A percentile compares a stretch with the other conserved stretches of the same genome.
phyloP scores from a whole-genome alignment of 2,888 invertebrate genomes.

The Dorcus hopei region DNA sequence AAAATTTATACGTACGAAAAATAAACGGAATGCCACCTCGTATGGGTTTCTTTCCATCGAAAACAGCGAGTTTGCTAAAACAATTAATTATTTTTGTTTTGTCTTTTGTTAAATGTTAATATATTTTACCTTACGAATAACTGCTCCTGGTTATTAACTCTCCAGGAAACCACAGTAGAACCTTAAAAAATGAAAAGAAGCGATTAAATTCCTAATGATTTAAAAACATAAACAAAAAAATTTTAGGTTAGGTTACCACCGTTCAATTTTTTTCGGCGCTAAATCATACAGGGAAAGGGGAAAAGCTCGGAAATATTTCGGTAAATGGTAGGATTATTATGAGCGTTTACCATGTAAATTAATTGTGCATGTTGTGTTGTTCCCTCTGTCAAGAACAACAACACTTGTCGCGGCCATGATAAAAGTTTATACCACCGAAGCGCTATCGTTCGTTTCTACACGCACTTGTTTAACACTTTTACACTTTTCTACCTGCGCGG shows the following conservation, averaged over 20 bases:
- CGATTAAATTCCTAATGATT: slow-evolving; percentile 22
- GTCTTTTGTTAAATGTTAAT: slow-evolving; percentile 15
- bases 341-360: slow-evolving; percentile 85
- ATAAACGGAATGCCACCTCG: slow-evolving; percentile 96
- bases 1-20: slow-evolving; percentile 77
- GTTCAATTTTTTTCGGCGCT: slow-evolving; percentile 11
- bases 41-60: slow-evolving; percentile 94
- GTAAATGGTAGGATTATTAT: not conserved
- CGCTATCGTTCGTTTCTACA: slow-evolving; percentile 21
- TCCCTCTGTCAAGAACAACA: slow-evolving; percentile 91
- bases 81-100: not conserved
- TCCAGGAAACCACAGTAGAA: slow-evolving; percentile 95
- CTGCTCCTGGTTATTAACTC: slow-evolving; percentile 94
- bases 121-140: slow-evolving; percentile 86
- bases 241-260: slow-evolving; percentile 28
- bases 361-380: slow-evolving; percentile 94
- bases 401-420: slow-evolving; percentile 82
- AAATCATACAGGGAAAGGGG: not conserved
- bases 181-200: slow-evolving; percentile 55
- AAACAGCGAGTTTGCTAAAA: slow-evolving; percentile 86
- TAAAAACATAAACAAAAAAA: slow-evolving; percentile 28
- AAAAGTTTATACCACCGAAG: slow-evolving; percentile 26
- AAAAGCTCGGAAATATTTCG: not conserved
- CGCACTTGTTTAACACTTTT: slow-evolving; percentile 39
- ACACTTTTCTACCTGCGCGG: slow-evolving; percentile 45